Evolutionary conservation across 1,140 invertebrate species (phyloP).

Genomic region (Uloborus diversus): DNA sequence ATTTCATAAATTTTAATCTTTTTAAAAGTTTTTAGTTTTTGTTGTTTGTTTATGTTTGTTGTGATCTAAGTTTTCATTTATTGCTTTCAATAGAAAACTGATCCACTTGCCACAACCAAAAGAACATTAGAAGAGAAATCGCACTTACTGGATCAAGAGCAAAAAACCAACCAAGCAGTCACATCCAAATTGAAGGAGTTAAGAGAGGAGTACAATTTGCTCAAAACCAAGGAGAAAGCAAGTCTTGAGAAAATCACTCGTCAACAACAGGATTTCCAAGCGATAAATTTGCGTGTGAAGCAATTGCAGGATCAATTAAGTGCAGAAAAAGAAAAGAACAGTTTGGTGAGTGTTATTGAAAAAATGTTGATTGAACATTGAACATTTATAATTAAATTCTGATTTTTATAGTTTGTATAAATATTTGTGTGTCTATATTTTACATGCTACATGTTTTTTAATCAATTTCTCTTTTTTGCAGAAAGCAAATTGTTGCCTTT

Average conservation of each 20-base stretch:
- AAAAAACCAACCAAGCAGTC: slow-evolving; percentile 52
- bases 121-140: slow-evolving; percentile 63
- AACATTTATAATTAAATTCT: no score
- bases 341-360: background rate
- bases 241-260: slow-evolving; percentile 70
- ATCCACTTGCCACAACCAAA: slow-evolving; percentile 65
- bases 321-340: slow-evolving; percentile 65
- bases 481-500: no score
- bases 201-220: slow-evolving; percentile 75
- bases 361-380: no score
- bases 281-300: slow-evolving; percentile 71
- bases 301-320: slow-evolving; percentile 71
- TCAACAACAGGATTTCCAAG: slow-evolving; percentile 70
- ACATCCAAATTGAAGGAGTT: slow-evolving; percentile 74
- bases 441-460: no score
- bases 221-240: slow-evolving; percentile 72
- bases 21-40: no score
- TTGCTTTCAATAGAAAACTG: slow-evolving; percentile 35
- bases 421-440: no score
- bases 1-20: no score
- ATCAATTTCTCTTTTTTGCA: no score
- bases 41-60: no score
- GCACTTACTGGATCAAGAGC: slow-evolving; percentile 64
- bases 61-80: no score
- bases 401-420: no score